Evolutionary conservation across 2,888 invertebrate genomes (phyloP), one percentile per base, ranked within the genome.

Genomic region (Caenorhabditis sp.): DNA sequence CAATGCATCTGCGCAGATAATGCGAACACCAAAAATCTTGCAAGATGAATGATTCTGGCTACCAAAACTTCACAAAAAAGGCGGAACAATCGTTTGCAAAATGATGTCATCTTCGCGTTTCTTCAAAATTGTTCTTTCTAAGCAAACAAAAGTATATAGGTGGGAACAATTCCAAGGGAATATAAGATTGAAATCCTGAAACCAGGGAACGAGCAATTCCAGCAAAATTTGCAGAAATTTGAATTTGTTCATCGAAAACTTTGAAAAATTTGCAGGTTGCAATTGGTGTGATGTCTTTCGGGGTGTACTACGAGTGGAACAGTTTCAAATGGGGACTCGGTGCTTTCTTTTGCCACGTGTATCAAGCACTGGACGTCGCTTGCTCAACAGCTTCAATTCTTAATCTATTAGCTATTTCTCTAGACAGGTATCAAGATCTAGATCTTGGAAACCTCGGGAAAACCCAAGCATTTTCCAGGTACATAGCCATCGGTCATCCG

Each of bases 401-500:
- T 94, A 97, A 98, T 94, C 94, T 97, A 92, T 96, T 97, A 88
- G 97, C 97, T 90, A 98, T 98, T 93, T 97, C 97, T 91, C 96
- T 97, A 94, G 97, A 98, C 94, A 96, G 97, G 97, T 97, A 92
- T n/a, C n/a, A n/a, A n/a, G n/a, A n/a, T n/a, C n/a, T n/a, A n/a
- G n/a, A n/a, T n/a, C n/a, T n/a, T n/a, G n/a, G n/a, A n/a, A n/a
- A n/a, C n/a, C n/a, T n/a, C n/a, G n/a, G n/a, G n/a, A n/a, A n/a
- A n/a, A n/a, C n/a, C n/a, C n/a, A n/a, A n/a, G n/a, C n/a, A n/a
- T 51, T n/a, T 74, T 84, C 1, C 78, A 88, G 88, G 68, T 88
- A 87, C 69, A 88, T 88, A 37, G 90, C 90, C 22, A 91, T 91
- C 32, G 87, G 86, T 15, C 90, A 90, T 82, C 91, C 91, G 22